These are phyloP conservation scores for Neostethus bicornis DNA, from an alignment of 2,797 vertebrate genomes.

Conservation along the genomic window DNA sequence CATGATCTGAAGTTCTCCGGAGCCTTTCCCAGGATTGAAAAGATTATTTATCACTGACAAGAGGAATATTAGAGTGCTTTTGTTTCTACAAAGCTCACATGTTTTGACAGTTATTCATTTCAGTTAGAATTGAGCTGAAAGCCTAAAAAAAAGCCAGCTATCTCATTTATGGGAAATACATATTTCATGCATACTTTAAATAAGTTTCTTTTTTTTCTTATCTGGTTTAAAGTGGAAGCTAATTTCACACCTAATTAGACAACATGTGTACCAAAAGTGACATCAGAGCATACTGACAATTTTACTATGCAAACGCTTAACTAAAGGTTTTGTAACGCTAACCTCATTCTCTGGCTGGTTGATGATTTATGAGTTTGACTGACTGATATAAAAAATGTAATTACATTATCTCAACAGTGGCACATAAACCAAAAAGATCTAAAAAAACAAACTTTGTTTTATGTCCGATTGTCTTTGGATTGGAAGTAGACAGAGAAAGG, in stretches of 20 bases:
- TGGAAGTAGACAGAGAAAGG: slow-evolving; percentile 5
- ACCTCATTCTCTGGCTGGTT: slow-evolving; percentile 27
- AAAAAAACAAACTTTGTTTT: slow-evolving; percentile 9
- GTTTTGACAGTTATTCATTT: slow-evolving; percentile 40
- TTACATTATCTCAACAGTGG: slow-evolving; percentile 5
- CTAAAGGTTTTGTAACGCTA: slow-evolving; percentile 29
- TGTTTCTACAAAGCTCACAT: slow-evolving; percentile 33
- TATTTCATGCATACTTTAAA: slow-evolving; percentile 43
- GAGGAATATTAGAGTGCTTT: slow-evolving; percentile 44
- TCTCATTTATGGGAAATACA: slow-evolving; percentile 42
- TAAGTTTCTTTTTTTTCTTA: slow-evolving; percentile 23
- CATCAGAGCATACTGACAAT: slow-evolving; percentile 26
- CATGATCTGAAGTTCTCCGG: slow-evolving; percentile 32
- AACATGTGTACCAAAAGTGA: slow-evolving; percentile 31
- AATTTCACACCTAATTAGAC: slow-evolving; percentile 50
- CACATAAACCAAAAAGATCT: slow-evolving; percentile 3
- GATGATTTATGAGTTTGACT: slow-evolving; percentile 14
- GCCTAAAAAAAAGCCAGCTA: slow-evolving; percentile 33
- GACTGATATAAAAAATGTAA: background rate
- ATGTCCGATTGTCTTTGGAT: slow-evolving; percentile 16
- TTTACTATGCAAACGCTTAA: slow-evolving; percentile 22
- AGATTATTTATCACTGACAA: slow-evolving; percentile 59
- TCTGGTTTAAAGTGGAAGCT: slow-evolving; percentile 23
- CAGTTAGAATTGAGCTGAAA: slow-evolving; percentile 42
- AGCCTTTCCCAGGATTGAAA: slow-evolving; percentile 44